These are phyloP conservation scores for Hypena proboscidalis DNA, from an alignment of 2,888 invertebrate species.

Conservation along the genomic window DNA sequence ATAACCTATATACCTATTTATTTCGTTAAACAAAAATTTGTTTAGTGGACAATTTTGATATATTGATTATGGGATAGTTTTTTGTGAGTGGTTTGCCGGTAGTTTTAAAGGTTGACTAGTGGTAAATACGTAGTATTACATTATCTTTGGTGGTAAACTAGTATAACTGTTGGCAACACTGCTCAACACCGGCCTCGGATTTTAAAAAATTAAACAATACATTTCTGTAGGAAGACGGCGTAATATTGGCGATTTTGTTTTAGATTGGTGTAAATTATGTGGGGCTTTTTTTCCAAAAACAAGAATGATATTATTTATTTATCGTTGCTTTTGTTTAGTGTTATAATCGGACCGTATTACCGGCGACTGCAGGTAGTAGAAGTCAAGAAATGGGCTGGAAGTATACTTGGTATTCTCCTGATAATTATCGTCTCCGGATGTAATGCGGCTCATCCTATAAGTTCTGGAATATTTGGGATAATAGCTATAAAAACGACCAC, in stretches of 20 bases:
- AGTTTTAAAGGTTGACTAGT: too few species aligned
- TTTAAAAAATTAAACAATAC: not conserved
- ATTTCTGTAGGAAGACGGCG: not conserved
- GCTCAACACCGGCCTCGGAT: too few species aligned
- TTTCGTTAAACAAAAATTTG: too few species aligned
- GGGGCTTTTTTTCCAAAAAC: constrained; percentile 84
- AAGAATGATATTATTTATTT: constrained; percentile 91
- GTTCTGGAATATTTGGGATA: constrained; percentile 67
- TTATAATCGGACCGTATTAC: constrained; percentile 89
- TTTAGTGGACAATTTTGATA: too few species aligned
- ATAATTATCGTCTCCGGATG: constrained; percentile 72
- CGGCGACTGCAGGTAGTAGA: constrained; percentile 71
- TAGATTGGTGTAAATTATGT: constrained; percentile 49
- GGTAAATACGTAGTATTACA: too few species aligned
- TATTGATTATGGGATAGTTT: too few species aligned
- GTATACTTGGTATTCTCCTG: constrained; percentile 69
- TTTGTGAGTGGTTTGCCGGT: too few species aligned
- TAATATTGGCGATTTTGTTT: not conserved
- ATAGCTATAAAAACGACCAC: constrained; percentile 66
- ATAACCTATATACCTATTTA: too few species aligned
- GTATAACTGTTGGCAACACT: too few species aligned
- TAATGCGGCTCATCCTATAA: constrained; percentile 70
- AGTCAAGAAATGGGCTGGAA: constrained; percentile 84
- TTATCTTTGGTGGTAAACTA: too few species aligned
- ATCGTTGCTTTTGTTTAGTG: constrained; percentile 87